Conservation (phyloP, 2,888 invertebrate genomes). For the Drosophila macrospina region DNA sequence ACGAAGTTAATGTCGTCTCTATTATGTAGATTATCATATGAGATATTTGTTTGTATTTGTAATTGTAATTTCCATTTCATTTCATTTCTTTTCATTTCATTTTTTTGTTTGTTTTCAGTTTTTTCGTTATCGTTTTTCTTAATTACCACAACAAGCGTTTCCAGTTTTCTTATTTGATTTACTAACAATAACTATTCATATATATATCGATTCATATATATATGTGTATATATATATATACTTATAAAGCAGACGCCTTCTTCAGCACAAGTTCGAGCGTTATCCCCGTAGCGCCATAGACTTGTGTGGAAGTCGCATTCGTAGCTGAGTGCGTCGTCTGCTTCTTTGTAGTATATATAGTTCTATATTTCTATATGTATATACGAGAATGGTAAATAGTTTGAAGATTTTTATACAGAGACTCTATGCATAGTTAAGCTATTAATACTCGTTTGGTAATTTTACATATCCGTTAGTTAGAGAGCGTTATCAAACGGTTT, state of each 20-base stretch:
- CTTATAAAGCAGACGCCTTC: conserved; percentile 27
- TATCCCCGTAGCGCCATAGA: not conserved
- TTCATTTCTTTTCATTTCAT: conserved; percentile 23
- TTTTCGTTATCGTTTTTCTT: conserved; percentile 47
- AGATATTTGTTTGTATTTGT: conserved; percentile 45
- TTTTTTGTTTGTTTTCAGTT: conserved; percentile 24
- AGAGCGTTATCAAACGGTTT: conserved; percentile 34
- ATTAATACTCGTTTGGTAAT: conserved; percentile 77
- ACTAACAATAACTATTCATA: conserved; percentile 71
- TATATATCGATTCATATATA: conserved; percentile 22
- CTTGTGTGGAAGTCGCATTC: conserved; percentile 6
- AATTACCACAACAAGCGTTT: conserved; percentile 81
- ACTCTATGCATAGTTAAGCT: conserved; percentile 68
- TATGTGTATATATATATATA: conserved; percentile 7
- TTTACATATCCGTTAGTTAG: conserved; percentile 62
- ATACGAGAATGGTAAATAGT: conserved; percentile 51
- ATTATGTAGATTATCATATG: conserved; percentile 62
- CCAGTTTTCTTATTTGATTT: conserved; percentile 80
- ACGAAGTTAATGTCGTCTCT: conserved; percentile 62
- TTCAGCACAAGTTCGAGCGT: not conserved
- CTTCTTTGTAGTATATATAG: not conserved
- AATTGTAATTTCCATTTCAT: conserved; percentile 29
- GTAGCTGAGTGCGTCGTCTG: conserved; percentile 32
- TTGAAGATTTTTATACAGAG: conserved; percentile 67
- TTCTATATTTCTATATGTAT: conserved; percentile 6